Conservation (phyloP, 2,888 invertebrate genomes). For the Tetragnatha montana region DNA sequence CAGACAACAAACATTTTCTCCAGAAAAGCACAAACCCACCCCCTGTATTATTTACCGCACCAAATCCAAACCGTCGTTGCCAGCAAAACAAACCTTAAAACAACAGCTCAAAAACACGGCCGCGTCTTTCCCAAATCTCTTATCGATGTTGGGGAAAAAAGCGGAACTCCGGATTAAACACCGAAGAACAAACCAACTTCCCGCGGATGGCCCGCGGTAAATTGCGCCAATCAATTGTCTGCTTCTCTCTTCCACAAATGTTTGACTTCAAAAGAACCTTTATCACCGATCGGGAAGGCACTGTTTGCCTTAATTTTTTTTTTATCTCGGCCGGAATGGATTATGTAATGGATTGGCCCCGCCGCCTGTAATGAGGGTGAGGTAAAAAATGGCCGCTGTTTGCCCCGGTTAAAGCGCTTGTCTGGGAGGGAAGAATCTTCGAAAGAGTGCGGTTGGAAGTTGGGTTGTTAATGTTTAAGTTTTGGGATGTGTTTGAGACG, state of each 20-base stretch:
- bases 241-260: neutral
- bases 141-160: neutral
- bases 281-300: neutral
- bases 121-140: neutral
- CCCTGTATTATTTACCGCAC: no score
- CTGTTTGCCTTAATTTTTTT: neutral
- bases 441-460: no score
- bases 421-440: neutral
- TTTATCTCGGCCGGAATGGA: neutral
- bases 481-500: no score
- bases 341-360: neutral
- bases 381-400: neutral
- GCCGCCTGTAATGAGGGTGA: neutral
- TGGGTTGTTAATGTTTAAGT: no score
- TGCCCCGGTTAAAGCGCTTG: neutral
- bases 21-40: no score
- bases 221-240: neutral
- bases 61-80: no score
- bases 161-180: neutral
- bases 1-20: no score
- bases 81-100: no score
- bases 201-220: neutral
- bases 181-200: neutral
- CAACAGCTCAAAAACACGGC: no score
- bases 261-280: conserved; percentile 20